Evolutionary conservation across 2,113 vertebrate genomes (phyloP).

Genomic region (Spilogale gracilis): DNA sequence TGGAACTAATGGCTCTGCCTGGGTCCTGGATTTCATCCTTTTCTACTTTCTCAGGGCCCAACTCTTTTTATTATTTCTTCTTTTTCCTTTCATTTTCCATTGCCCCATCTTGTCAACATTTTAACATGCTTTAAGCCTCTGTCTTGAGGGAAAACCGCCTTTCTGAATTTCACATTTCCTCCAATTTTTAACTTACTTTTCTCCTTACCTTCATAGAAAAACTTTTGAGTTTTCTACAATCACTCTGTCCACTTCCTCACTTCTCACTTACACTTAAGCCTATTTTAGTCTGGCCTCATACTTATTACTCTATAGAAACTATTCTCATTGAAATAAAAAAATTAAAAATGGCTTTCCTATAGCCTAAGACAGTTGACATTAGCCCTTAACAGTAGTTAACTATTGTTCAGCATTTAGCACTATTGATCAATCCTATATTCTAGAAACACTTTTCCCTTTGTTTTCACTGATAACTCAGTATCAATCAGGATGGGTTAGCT

Average conservation of each 20-base stretch:
- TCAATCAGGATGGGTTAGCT: background rate
- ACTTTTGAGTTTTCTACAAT: background rate
- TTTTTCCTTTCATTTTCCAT: background rate
- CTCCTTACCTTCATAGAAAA: background rate
- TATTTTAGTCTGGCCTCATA: background rate
- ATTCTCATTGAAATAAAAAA: constrained; percentile 10
- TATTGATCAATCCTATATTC: background rate
- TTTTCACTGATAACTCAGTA: background rate
- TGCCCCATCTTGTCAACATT: background rate
- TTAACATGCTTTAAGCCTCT: background rate
- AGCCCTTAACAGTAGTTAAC: background rate
- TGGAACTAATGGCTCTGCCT: background rate
- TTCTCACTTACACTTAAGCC: background rate
- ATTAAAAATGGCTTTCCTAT: background rate
- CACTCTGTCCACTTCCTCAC: background rate
- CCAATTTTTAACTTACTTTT: background rate
- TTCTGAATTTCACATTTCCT: background rate
- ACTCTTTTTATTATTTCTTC: background rate
- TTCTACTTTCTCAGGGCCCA: background rate
- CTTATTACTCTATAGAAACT: background rate
- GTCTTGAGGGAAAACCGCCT: background rate
- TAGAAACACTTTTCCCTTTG: background rate
- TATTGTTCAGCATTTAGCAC: background rate
- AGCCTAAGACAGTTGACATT: background rate
- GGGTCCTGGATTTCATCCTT: background rate